A percentile compares a stretch with the other conserved stretches of the same genome.
Conservation (phyloP, 2,113 vertebrate species). For the Cavia aperea region DNA sequence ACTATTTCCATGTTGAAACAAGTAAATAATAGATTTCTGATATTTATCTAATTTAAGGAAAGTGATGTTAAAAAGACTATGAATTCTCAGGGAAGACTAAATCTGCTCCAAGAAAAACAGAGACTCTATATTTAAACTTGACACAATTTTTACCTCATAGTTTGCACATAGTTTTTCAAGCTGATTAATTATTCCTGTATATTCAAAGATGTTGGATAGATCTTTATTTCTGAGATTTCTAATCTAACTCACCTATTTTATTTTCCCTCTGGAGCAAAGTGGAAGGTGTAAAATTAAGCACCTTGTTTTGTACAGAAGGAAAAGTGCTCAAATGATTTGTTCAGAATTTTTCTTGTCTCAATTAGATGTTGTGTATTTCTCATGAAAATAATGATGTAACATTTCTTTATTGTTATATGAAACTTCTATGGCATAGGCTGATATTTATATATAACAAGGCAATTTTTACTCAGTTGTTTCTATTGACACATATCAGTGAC, state of each 20-base stretch:
- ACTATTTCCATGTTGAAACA: not conserved
- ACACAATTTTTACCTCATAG: not conserved
- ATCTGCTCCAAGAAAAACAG: not conserved
- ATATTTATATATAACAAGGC: not conserved
- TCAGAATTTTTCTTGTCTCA: not conserved
- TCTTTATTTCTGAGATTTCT: not conserved
- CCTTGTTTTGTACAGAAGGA: accelerated
- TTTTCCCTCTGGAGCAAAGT: not conserved
- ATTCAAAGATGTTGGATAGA: not conserved
- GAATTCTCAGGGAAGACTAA: not conserved
- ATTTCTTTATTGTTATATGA: not conserved
- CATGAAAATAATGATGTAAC: not conserved
- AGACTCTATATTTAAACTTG: not conserved
- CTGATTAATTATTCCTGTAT: not conserved
- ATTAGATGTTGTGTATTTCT: not conserved
- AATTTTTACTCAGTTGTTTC: not conserved
- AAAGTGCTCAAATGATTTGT: not conserved
- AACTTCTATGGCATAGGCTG: not conserved
- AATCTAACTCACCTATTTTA: not conserved
- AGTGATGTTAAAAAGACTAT: not conserved
- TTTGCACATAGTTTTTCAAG: not conserved
- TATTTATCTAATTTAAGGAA: not conserved
- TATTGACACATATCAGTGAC: not conserved
- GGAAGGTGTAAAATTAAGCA: not conserved
- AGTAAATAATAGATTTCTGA: not conserved